Evolutionary conservation across 2,888 invertebrate species (phyloP).

Genomic region (Antheraea yamamai): DNA sequence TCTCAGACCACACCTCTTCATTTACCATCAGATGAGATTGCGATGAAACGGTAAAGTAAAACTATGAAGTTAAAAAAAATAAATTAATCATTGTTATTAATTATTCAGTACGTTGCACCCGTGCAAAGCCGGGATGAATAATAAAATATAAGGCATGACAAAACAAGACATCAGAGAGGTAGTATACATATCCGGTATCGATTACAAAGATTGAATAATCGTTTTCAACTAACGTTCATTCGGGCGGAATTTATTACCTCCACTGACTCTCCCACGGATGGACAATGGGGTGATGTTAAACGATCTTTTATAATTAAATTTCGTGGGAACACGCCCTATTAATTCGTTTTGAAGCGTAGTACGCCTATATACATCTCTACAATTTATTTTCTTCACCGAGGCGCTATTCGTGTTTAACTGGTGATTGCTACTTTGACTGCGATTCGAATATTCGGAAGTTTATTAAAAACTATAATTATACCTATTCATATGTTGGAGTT

Average conservation of each 20-base stretch:
- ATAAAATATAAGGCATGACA: not conserved
- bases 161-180: constrained; percentile 7
- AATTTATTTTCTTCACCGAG: not conserved
- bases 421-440: not conserved
- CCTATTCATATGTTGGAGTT: not conserved
- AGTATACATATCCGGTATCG: constrained; percentile 34
- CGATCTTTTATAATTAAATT: constrained; percentile 45
- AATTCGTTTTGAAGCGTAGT: constrained; percentile 38
- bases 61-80: no score
- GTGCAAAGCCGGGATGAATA: no score
- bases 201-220: constrained; percentile 43
- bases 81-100: no score
- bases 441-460: not conserved
- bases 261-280: constrained; percentile 45
- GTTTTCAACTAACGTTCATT: constrained; percentile 46
- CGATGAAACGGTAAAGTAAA: no score
- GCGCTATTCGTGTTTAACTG: not conserved
- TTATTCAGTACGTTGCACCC: no score
- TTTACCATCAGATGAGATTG: no score
- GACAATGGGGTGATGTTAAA: constrained; percentile 44
- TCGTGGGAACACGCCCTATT: constrained; percentile 50
- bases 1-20: no score
- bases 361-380: constrained; percentile 15
- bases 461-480: not conserved
- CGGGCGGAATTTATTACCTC: constrained; percentile 56